These are phyloP conservation scores for Rhincodon typus DNA, from an alignment of 2,797 vertebrate genomes.

Conservation along the genomic window DNA sequence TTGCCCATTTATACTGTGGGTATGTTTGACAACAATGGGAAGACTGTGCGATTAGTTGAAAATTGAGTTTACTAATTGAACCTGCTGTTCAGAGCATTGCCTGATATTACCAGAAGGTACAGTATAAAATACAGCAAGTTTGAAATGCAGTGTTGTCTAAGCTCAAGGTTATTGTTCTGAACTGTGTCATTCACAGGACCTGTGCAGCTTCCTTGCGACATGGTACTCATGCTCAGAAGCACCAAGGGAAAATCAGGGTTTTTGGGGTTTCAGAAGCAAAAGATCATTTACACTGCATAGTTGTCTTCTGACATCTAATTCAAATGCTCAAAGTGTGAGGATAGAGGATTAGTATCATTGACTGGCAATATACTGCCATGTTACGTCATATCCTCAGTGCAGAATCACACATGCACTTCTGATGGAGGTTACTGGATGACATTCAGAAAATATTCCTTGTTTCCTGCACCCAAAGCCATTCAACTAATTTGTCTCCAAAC, in stretches of 20 bases:
- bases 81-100: not conserved
- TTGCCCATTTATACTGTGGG: not conserved
- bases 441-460: not conserved
- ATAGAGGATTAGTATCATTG: not conserved
- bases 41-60: not conserved
- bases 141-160: not conserved
- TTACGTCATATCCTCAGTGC: not conserved
- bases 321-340: not conserved
- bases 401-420: not conserved
- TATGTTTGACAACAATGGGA: not conserved
- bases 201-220: not conserved
- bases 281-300: not conserved
- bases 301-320: not conserved
- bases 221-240: not conserved
- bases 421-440: not conserved
- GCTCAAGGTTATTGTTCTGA: not conserved
- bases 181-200: not conserved
- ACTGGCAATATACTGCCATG: not conserved
- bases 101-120: not conserved
- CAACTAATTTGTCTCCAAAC: not conserved
- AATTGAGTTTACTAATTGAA: not conserved
- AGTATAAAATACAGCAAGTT: not conserved
- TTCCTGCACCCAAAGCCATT: not conserved
- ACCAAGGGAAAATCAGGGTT: not conserved
- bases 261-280: not conserved